Conservation (phyloP, 35 echinoderm and acorn worm species). For the Diadema setosum region DNA sequence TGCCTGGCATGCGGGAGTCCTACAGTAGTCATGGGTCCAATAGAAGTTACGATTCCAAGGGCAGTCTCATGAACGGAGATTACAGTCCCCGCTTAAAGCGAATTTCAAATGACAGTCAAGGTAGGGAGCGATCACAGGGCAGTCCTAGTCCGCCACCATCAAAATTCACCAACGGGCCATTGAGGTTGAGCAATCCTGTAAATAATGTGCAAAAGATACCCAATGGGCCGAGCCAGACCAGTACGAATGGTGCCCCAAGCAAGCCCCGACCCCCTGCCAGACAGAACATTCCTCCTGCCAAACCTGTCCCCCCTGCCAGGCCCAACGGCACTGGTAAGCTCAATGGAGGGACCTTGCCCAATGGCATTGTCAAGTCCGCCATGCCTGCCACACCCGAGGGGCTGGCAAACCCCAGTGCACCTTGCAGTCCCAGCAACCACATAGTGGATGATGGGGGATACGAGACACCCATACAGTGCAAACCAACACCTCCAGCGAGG, state of each 20-base stretch:
- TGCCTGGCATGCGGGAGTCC: not conserved
- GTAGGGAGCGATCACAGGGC: not conserved
- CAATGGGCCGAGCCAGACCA: not conserved
- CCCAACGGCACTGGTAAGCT: not conserved
- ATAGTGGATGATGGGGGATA: constrained; percentile 76
- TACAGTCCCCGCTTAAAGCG: not conserved
- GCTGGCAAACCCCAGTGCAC: no score
- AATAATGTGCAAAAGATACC: constrained; percentile 3
- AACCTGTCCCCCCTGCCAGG: constrained; percentile 2
- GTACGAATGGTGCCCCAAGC: not conserved
- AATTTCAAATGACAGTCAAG: not conserved
- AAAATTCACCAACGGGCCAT: constrained; percentile 12
- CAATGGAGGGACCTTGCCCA: not conserved
- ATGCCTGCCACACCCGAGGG: not conserved
- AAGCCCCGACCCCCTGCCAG: constrained; percentile 1
- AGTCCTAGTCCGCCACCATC: not conserved
- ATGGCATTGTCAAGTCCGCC: not conserved
- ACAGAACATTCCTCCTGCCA: not conserved
- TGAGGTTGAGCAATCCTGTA: constrained; percentile 7
- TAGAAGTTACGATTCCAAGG: not conserved
- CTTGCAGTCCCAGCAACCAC: not conserved
- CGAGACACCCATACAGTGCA: constrained; percentile 70
- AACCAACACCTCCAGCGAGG: not conserved
- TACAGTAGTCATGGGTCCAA: constrained; percentile 15
- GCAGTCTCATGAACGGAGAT: not conserved